These are phyloP conservation scores for Beroe ovata DNA, from an alignment of 37 sponge, comb jelly and placozoan species.

Conservation along the genomic window DNA sequence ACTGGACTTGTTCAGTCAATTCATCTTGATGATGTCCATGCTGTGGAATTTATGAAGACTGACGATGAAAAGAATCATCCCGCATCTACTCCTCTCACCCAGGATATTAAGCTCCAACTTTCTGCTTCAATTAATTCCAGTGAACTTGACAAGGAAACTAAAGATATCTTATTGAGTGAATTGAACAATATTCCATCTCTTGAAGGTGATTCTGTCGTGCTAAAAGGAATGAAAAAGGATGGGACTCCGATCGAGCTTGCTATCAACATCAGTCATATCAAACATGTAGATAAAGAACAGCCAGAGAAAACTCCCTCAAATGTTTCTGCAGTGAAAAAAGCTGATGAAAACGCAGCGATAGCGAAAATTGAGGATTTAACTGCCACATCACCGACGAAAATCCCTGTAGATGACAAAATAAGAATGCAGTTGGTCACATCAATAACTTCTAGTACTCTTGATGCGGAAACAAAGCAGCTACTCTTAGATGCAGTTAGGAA, in stretches of 20 bases:
- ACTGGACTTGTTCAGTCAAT: no score
- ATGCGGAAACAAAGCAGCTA: constrained; percentile 26
- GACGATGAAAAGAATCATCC: neutral
- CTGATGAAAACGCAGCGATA: neutral
- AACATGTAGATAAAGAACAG: neutral
- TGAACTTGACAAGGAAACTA: constrained; percentile 6
- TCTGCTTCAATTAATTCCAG: neutral
- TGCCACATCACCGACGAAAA: neutral
- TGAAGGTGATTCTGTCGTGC: neutral
- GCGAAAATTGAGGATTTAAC: neutral
- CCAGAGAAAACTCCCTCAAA: neutral
- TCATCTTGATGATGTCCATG: neutral
- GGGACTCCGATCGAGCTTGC: constrained; percentile 3
- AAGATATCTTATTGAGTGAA: neutral
- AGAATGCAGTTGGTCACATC: neutral
- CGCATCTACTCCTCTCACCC: neutral
- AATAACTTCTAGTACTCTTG: neutral
- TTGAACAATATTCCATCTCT: neutral
- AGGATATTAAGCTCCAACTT: neutral
- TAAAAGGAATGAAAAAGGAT: neutral
- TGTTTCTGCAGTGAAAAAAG: neutral
- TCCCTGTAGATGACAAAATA: neutral
- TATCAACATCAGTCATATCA: constrained; percentile 4
- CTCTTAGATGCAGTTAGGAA: constrained; percentile 8
- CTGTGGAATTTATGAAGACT: neutral